Evolutionary conservation across 2,888 invertebrate species (phyloP).

Genomic region (Dryomyza anilis): DNA sequence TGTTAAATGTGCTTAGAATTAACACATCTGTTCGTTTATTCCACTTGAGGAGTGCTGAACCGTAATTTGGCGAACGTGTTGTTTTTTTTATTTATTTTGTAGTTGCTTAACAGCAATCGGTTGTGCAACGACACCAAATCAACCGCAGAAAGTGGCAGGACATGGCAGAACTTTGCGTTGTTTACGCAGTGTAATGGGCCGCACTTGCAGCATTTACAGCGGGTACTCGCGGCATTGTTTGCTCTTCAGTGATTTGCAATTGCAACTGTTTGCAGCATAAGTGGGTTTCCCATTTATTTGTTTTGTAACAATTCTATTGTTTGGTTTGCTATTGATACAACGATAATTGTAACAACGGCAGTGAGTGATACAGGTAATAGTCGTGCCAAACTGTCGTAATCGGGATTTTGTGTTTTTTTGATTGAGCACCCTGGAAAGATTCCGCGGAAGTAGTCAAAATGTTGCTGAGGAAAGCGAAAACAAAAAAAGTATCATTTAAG

Average conservation of each 20-base stretch:
- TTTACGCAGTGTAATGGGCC: background rate
- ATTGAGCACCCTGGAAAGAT: too few relatives aligned
- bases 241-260: constrained; percentile 37
- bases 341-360: background rate
- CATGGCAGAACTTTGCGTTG: background rate
- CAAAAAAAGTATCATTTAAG: too few relatives aligned
- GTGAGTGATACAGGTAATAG: background rate
- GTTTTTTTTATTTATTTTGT: constrained; percentile 23
- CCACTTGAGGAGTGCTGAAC: constrained; percentile 51
- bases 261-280: too few relatives aligned
- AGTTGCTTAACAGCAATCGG: constrained; percentile 28
- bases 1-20: constrained; percentile 56
- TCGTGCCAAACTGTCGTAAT: too few relatives aligned
- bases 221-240: constrained; percentile 5
- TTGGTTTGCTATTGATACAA: constrained; percentile 3
- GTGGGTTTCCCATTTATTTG: constrained; percentile 18
- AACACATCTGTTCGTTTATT: constrained; percentile 61
- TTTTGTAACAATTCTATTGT: constrained; percentile 13
- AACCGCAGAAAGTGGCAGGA: constrained; percentile 27
- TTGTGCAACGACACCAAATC: constrained; percentile 37
- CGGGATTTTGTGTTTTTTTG: too few relatives aligned
- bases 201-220: constrained; percentile 6
- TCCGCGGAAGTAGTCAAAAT: too few relatives aligned
- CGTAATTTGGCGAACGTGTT: constrained; percentile 34
- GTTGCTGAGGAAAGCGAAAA: too few relatives aligned